Percentiles rank a stretch among this genome's conserved stretches.
These are phyloP conservation scores for Drosophila setosimentum DNA, from an alignment of 2,888 invertebrate species.

Conservation along the genomic window DNA sequence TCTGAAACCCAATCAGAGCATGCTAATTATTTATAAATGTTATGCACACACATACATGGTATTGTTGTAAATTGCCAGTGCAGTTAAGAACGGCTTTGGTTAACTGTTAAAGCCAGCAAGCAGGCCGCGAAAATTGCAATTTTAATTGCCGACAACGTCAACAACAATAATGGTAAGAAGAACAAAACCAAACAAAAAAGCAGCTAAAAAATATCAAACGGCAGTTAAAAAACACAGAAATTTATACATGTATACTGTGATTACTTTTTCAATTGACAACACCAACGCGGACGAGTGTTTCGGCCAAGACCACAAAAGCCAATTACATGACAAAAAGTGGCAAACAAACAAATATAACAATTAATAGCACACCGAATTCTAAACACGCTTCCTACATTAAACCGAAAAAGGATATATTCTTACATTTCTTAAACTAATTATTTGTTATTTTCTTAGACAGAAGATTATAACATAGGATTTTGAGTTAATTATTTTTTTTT, in stretches of 20 bases:
- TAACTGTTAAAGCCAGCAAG: slow-evolving; percentile 28
- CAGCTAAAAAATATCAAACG: slow-evolving; percentile 2
- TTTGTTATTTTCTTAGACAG: not conserved
- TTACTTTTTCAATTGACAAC: slow-evolving; percentile 30
- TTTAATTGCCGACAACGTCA: slow-evolving; percentile 24
- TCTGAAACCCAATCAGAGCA: slow-evolving; percentile 38
- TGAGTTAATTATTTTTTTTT: not conserved
- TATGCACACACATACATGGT: slow-evolving; percentile 2
- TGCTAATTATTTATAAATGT: slow-evolving; percentile 20
- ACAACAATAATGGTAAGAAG: not conserved
- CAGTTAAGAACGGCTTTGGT: slow-evolving; percentile 23
- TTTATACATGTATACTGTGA: not conserved
- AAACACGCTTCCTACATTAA: not conserved
- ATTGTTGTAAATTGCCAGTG: slow-evolving; percentile 8
- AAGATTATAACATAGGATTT: not conserved
- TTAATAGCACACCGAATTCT: not conserved
- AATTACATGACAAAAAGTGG: slow-evolving; percentile 22
- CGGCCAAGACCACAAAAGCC: slow-evolving; percentile 25
- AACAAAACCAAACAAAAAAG: not conserved
- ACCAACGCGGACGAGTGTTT: slow-evolving; percentile 3
- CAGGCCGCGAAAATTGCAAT: slow-evolving; percentile 35
- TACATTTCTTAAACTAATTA: not conserved
- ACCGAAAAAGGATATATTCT: no score
- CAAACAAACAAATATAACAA: slow-evolving; percentile 2
- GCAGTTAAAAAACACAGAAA: not conserved